Base-by-base conservation (phyloP, 1,140 invertebrate genomes). In the Drosophila ficusphila region DNA sequence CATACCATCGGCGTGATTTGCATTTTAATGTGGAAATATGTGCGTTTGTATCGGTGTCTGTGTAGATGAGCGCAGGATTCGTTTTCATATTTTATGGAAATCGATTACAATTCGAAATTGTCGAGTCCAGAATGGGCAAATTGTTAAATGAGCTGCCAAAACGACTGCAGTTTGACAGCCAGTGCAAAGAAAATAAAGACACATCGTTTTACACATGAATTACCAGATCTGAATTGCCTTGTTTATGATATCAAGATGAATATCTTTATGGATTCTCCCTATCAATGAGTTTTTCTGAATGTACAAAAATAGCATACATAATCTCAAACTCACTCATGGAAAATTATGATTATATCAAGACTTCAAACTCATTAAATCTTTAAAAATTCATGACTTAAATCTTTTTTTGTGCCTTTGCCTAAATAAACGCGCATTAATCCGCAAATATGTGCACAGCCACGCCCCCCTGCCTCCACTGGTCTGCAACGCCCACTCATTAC, bases 141-240 rank as follows among this genome's bases (percentile, higher is more conserved):
- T 76, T 82, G 75, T 79, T 85, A 73, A 85, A 76, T 86, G 72
- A 73, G 52, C 81, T 83, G 81, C 65, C 83, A 85, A 85, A 85
- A 76, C 76, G 69, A 44, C 57, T 86, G 49, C 65, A 73, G 75
- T 75, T 69, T 83, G 69, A 75, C 54, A 65, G 23, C 1, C 39
- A 62, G 9, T 52, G 52, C 14, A 21, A 6, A 12, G 21, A 7
- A 14, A 18, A 33, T 0, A 39, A 18, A 18, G 2, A 14, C 21
- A 36, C 19, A 34, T 34, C 14, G 5, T 7, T 34, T 25, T 23
- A 2, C n/a, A 6, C 12, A 23, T 36, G 19, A 38, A 16, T 16
- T 44, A 21, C 21, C n/a, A 11, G 8, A 23, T 23, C 33, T 9
- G 14, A 52, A 11, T 41, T 41, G 39, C 2, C 11, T 41, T 41